Conservation (phyloP, 2,888 invertebrate genomes). For the Epiblema foenella region DNA sequence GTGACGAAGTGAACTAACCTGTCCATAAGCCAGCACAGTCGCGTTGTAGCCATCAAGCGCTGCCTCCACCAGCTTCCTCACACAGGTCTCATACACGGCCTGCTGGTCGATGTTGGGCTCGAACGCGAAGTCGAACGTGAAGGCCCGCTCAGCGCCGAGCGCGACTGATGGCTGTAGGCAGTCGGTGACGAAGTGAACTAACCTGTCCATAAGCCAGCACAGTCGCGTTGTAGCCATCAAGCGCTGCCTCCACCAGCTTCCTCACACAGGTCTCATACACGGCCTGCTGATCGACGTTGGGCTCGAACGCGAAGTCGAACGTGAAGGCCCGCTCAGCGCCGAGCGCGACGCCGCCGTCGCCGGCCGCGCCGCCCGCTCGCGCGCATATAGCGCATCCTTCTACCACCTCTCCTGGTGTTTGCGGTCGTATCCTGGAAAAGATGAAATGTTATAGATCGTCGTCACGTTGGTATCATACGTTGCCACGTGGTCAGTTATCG, state of each 20-base stretch:
- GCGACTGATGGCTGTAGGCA: conserved; percentile 88
- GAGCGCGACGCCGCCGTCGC: conserved; percentile 95
- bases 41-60: conserved; percentile 99
- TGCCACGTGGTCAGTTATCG: too few relatives aligned
- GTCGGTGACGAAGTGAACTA: conserved; percentile 53
- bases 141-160: conserved; percentile 96
- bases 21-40: conserved; percentile 98
- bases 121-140: conserved; percentile 98
- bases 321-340: conserved; percentile 98
- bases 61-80: conserved; percentile 94
- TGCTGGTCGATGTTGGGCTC: conserved; percentile 91
- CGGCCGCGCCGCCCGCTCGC: conserved; percentile 93
- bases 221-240: conserved; percentile 99
- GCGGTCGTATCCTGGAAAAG: conserved; percentile 93
- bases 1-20: conserved; percentile 82
- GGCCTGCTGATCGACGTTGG: conserved; percentile 87
- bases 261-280: conserved; percentile 94
- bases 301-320: conserved; percentile 98
- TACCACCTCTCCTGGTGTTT: conserved; percentile 95
- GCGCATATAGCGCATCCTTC: conserved; percentile 98
- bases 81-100: conserved; percentile 92
- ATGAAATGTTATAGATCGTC: not conserved
- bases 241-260: conserved; percentile 94
- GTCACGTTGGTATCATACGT: too few relatives aligned
- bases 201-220: conserved; percentile 98